Evolutionary conservation across 2,888 invertebrate species (phyloP).

Genomic region (Pristionchus maxplancki): DNA sequence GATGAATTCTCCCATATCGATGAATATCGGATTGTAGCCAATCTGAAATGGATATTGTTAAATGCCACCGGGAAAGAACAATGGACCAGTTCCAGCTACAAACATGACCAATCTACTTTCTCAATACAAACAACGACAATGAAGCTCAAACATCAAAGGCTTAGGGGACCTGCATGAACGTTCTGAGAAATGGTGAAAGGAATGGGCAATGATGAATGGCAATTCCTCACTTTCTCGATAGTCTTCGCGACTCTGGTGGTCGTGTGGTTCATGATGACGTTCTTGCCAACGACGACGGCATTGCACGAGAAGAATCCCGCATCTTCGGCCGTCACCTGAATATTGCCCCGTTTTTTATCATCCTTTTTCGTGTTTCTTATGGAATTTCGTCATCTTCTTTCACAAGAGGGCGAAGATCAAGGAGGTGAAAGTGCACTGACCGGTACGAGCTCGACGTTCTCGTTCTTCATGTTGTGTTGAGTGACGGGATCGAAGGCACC

Average conservation of each 20-base stretch:
- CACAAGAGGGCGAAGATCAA: not conserved
- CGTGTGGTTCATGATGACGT: slow-evolving; percentile 70
- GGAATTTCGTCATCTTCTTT: not conserved
- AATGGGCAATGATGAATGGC: too few relatives aligned
- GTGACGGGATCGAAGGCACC: slow-evolving; percentile 74
- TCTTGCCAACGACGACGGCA: slow-evolving; percentile 74
- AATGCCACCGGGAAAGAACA: not conserved
- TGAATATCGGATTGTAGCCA: slow-evolving; percentile 61
- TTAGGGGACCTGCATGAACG: too few relatives aligned
- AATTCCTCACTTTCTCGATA: slow-evolving; percentile 35
- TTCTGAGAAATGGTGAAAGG: too few relatives aligned
- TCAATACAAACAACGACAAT: not conserved
- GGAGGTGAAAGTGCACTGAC: too few relatives aligned
- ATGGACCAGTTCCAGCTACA: not conserved
- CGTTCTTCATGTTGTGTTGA: slow-evolving; percentile 73
- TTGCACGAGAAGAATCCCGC: slow-evolving; percentile 76
- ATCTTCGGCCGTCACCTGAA: slow-evolving; percentile 69
- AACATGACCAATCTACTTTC: not conserved
- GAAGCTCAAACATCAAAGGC: not conserved
- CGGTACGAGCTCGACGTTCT: slow-evolving; percentile 61
- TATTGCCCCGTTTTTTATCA: not conserved
- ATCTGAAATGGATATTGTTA: not conserved
- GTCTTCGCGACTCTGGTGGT: slow-evolving; percentile 30
- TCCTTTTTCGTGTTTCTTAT: not conserved
- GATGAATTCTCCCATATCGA: slow-evolving; percentile 76